phyloP scores from a whole-genome alignment of 2,888 invertebrate species.

The Lutraria lutraria region DNA sequence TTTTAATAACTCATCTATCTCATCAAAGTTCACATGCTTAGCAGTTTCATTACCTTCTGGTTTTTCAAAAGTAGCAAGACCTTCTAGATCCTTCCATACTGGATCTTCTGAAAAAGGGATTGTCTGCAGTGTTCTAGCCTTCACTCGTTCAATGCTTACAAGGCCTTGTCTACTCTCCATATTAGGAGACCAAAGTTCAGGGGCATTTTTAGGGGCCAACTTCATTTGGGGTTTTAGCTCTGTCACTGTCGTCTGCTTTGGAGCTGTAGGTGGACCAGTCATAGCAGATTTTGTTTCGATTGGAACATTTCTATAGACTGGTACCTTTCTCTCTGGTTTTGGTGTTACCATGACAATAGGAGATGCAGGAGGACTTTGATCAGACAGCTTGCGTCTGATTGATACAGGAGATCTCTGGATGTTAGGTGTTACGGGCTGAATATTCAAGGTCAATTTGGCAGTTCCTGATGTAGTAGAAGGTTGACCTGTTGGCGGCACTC shows the following conservation, averaged over 20 bases:
- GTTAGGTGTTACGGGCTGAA: conserved; percentile 57
- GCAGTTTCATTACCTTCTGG: conserved; percentile 28
- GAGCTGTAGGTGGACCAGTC: neutral
- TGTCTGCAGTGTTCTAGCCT: conserved; percentile 82
- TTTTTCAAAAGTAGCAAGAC: conserved; percentile 80
- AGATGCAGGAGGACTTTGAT: conserved; percentile 51
- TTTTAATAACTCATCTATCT: conserved; percentile 66
- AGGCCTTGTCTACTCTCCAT: conserved; percentile 81
- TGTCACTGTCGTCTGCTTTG: conserved; percentile 6
- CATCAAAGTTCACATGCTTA: conserved; percentile 63
- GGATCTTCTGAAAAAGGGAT: conserved; percentile 84
- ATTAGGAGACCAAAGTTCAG: conserved; percentile 83
- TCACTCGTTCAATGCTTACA: conserved; percentile 82
- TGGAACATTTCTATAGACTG: conserved; percentile 42
- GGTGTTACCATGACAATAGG: conserved; percentile 48
- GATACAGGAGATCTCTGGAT: conserved; percentile 51
- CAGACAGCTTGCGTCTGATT: conserved; percentile 51
- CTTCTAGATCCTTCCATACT: conserved; percentile 83
- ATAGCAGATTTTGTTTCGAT: conserved; percentile 42
- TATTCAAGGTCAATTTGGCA: conserved; percentile 52
- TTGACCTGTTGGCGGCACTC: neutral
- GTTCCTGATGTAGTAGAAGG: conserved; percentile 34
- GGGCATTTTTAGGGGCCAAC: conserved; percentile 27
- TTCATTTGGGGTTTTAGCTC: conserved; percentile 23
- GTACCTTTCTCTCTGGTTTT: conserved; percentile 49